Evolutionary conservation across 2,113 vertebrate genomes (phyloP).

Genomic region (Prolemur simus): DNA sequence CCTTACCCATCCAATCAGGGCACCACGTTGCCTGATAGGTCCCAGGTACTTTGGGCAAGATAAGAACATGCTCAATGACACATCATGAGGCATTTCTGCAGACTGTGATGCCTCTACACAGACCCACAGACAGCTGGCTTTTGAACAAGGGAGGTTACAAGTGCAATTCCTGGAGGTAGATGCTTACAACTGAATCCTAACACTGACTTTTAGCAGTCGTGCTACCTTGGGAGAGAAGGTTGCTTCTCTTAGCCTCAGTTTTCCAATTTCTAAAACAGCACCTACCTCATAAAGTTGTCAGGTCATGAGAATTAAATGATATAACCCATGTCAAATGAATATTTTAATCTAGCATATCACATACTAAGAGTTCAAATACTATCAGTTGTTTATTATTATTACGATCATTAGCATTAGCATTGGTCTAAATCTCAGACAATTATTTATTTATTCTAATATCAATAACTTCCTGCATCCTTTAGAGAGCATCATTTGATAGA

Average conservation of each 20-base stretch:
- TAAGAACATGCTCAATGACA: neutral
- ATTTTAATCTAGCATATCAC: neutral
- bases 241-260: neutral
- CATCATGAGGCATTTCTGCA: neutral
- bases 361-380: neutral
- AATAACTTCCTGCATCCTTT: neutral
- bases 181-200: neutral
- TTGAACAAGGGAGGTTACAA: neutral
- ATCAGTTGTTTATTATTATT: neutral
- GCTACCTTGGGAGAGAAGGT: neutral
- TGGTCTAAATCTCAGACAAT: neutral
- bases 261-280: neutral
- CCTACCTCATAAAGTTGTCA: neutral
- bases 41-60: neutral
- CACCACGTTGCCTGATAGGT: neutral
- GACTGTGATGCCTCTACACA: neutral
- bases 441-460: neutral
- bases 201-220: neutral
- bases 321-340: neutral
- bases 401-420: neutral
- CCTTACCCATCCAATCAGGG: neutral
- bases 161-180: neutral
- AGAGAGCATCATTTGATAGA: neutral
- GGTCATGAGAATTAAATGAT: neutral
- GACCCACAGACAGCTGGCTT: neutral